A percentile compares a stretch with the other conserved stretches of the same genome.
These are phyloP conservation scores for Pterois miles DNA, from an alignment of 2,797 vertebrate species.

Conservation along the genomic window DNA sequence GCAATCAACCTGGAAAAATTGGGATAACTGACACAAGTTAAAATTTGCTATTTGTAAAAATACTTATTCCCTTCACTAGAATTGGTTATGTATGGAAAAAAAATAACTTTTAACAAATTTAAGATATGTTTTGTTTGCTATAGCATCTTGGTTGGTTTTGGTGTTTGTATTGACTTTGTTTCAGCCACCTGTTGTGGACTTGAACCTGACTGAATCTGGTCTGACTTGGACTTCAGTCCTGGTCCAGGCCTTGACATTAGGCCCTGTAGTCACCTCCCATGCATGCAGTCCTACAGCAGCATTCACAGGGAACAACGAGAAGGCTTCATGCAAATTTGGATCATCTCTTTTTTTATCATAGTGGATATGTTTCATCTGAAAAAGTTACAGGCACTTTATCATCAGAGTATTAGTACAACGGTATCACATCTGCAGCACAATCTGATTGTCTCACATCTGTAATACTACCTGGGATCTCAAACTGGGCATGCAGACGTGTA, in stretches of 20 bases:
- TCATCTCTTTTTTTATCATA: neutral
- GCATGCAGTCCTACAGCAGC: conserved; percentile 57
- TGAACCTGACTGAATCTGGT: neutral
- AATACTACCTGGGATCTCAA: conserved; percentile 26
- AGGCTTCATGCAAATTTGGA: conserved; percentile 62
- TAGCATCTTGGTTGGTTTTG: neutral
- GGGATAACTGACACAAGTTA: too few species aligned
- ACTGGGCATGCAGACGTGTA: conserved; percentile 62
- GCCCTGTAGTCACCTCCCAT: conserved; percentile 14
- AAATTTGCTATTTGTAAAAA: too few species aligned
- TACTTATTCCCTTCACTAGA: too few species aligned
- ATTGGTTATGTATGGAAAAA: neutral
- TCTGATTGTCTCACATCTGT: conserved; percentile 49
- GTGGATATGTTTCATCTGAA: conserved; percentile 44
- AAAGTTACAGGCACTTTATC: conserved; percentile 70
- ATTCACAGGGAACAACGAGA: conserved; percentile 44
- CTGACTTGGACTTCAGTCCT: conserved; percentile 6
- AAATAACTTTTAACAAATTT: neutral
- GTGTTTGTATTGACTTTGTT: neutral
- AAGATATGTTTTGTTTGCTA: neutral
- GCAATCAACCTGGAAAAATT: too few species aligned
- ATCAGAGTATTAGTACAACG: conserved; percentile 28
- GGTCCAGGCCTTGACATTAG: conserved; percentile 23
- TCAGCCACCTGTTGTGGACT: too few species aligned
- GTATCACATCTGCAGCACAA: conserved; percentile 46